These are phyloP conservation scores for Melangyna quadrimaculata DNA, from an alignment of 2,888 invertebrate genomes.

Conservation along the genomic window DNA sequence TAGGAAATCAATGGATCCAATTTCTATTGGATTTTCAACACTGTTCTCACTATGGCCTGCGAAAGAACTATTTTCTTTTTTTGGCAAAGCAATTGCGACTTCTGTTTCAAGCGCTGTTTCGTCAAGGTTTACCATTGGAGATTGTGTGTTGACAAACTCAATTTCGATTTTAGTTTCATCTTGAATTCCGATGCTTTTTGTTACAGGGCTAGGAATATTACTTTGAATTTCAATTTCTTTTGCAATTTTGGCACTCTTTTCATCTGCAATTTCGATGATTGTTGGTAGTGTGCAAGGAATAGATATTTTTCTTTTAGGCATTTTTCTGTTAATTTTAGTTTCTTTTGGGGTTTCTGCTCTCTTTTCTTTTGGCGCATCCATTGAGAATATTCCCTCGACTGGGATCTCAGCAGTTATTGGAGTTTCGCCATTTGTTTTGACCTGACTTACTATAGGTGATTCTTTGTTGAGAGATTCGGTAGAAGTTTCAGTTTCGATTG, in stretches of 20 bases:
- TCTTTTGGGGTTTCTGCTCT: background rate
- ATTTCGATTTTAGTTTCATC: background rate
- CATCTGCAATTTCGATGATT: background rate
- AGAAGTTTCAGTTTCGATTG: background rate
- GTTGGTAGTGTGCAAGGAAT: background rate
- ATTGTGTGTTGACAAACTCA: conserved; percentile 5
- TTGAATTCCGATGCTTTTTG: background rate
- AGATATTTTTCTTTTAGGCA: background rate
- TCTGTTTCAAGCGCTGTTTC: background rate
- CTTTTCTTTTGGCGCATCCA: background rate
- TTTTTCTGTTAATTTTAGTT: background rate
- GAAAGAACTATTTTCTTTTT: background rate
- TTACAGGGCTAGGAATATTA: background rate
- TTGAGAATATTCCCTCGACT: no score
- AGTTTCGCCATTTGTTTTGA: background rate
- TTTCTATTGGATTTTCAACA: conserved; percentile 2
- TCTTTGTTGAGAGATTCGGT: background rate
- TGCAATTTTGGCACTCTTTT: background rate
- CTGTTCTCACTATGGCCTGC: background rate
- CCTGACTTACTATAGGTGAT: background rate
- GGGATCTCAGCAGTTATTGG: background rate
- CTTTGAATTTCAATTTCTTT: background rate
- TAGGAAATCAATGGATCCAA: background rate
- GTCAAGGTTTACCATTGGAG: background rate
- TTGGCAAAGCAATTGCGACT: background rate